phyloP scores from a whole-genome alignment of 2,113 vertebrate genomes.

The Zapornia atra region DNA sequence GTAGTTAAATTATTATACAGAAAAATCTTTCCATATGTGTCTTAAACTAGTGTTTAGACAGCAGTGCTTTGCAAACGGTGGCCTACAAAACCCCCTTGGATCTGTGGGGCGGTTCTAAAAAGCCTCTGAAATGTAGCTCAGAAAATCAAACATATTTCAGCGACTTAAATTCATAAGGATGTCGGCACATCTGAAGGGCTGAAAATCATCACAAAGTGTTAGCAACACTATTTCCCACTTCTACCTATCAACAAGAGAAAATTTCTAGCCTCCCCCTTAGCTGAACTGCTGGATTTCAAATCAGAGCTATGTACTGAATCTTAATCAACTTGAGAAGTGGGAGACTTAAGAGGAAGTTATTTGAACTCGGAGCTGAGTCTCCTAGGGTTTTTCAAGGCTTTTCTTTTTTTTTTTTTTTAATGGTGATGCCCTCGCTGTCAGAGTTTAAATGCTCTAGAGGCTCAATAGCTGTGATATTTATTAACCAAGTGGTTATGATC shows the following conservation, averaged over 20 bases:
- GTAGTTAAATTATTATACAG: neutral
- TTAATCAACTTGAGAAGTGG: slow-evolving; percentile 16
- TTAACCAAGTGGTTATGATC: slow-evolving; percentile 54
- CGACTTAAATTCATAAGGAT: neutral
- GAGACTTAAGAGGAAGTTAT: slow-evolving; percentile 10
- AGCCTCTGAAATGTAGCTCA: neutral
- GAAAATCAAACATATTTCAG: neutral
- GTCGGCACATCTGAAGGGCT: neutral
- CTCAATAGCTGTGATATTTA: slow-evolving; percentile 42
- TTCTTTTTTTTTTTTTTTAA: neutral
- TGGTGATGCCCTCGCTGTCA: neutral
- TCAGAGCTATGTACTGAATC: slow-evolving; percentile 2
- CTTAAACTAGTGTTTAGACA: neutral
- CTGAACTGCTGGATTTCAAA: neutral
- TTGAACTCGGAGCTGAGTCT: slow-evolving; percentile 1
- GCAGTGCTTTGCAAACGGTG: neutral
- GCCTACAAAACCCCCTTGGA: neutral
- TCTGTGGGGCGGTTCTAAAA: neutral
- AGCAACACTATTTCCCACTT: neutral
- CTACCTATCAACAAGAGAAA: slow-evolving; percentile 23
- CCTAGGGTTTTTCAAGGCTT: neutral
- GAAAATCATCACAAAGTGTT: neutral
- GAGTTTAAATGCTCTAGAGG: slow-evolving; percentile 26
- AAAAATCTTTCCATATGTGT: neutral
- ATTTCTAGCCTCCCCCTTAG: neutral